These are phyloP conservation scores for Cuniculus paca DNA, from an alignment of 2,797 vertebrate species.

Conservation along the genomic window DNA sequence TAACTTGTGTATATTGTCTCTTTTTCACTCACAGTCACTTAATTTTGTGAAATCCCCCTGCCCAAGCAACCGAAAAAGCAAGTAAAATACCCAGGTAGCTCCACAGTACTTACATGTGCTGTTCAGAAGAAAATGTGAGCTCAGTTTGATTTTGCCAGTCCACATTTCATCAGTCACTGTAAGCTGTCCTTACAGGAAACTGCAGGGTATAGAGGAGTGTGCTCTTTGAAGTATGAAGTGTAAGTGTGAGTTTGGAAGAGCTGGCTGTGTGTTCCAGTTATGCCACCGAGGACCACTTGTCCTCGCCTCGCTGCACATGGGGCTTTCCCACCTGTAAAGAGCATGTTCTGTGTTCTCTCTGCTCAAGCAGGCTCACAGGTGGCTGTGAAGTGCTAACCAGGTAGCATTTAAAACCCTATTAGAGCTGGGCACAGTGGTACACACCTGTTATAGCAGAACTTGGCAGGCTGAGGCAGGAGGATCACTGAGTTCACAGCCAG, in stretches of 20 bases:
- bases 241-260: not conserved
- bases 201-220: not conserved
- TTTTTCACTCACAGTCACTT: conserved; percentile 21
- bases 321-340: not conserved
- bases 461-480: not conserved
- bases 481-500: not conserved
- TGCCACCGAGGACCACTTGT: not conserved
- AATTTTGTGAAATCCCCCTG: not conserved
- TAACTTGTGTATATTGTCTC: not conserved
- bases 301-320: not conserved
- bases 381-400: not conserved
- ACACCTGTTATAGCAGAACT: not conserved
- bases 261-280: not conserved
- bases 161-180: conserved; percentile 1
- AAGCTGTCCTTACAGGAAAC: not conserved
- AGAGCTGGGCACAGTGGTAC: not conserved
- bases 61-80: not conserved
- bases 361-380: not conserved
- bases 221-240: conserved; percentile 35
- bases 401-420: not conserved
- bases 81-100: not conserved
- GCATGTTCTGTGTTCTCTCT: too few species aligned
- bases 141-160: not conserved
- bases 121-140: not conserved
- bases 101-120: not conserved